phyloP scores from a whole-genome alignment of 2,113 vertebrate genomes.

The Cygnus buccinator region DNA sequence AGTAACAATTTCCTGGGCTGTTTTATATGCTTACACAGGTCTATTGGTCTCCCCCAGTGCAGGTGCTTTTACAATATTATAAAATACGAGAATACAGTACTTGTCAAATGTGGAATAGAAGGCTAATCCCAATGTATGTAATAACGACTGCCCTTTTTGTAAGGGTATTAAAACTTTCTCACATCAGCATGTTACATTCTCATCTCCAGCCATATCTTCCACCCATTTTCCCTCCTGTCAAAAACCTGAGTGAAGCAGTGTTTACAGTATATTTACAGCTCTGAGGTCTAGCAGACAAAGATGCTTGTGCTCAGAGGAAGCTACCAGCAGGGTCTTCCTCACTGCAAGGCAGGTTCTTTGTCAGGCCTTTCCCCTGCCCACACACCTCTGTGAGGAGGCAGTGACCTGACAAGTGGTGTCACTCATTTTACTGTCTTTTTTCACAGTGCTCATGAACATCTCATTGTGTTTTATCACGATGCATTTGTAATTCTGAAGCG shows the following conservation, averaged over 20 bases:
- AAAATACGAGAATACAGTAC: neutral
- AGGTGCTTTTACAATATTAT: neutral
- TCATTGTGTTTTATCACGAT: neutral
- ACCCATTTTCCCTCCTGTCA: neutral
- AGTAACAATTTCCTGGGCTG: neutral
- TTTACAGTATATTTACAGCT: neutral
- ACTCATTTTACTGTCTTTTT: neutral
- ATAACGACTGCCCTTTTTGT: neutral
- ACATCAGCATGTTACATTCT: rapidly evolving
- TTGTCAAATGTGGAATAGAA: neutral
- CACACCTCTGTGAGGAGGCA: neutral
- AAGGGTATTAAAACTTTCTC: neutral
- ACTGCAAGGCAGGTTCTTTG: neutral
- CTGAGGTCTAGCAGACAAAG: neutral
- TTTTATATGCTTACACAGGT: neutral
- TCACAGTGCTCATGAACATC: neutral
- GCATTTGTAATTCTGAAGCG: neutral
- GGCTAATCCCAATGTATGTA: neutral
- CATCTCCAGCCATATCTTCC: neutral
- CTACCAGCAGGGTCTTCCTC: neutral
- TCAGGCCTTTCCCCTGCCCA: neutral
- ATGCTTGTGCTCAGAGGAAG: neutral
- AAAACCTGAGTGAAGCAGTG: neutral
- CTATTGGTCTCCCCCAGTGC: too few relatives aligned
- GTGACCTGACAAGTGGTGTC: neutral